Conservation (phyloP, 2,888 invertebrate genomes). For the Loripinus fragilis region DNA sequence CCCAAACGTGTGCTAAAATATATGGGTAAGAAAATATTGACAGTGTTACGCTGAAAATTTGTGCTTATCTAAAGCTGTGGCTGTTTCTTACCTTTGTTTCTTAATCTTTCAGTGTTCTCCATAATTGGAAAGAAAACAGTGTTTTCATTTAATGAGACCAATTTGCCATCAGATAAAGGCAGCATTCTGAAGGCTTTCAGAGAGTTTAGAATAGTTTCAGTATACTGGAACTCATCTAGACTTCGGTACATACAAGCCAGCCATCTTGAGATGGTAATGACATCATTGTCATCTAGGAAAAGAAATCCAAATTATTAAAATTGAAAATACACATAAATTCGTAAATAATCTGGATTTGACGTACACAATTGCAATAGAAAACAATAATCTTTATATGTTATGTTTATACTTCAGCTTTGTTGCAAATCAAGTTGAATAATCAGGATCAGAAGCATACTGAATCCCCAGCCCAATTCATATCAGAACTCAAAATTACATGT, state of each 20-base stretch:
- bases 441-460: too few species aligned
- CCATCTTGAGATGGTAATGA: constrained; percentile 66
- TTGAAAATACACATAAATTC: too few species aligned
- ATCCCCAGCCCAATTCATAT: too few species aligned
- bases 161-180: constrained; percentile 73
- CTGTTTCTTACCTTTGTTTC: constrained; percentile 1
- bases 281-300: constrained; percentile 16
- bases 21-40: too few species aligned
- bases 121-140: constrained; percentile 78
- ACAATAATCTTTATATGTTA: not conserved
- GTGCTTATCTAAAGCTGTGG: too few species aligned
- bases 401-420: too few species aligned
- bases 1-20: too few species aligned
- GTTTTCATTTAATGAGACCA: constrained; percentile 70
- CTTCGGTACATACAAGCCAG: constrained; percentile 80
- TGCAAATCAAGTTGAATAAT: too few species aligned
- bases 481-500: too few species aligned
- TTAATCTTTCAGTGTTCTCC: constrained; percentile 22
- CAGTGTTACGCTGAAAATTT: too few species aligned
- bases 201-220: constrained; percentile 68
- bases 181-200: constrained; percentile 73
- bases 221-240: constrained; percentile 78
- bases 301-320: too few species aligned
- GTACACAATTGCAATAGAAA: not conserved
- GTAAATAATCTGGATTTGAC: too few species aligned